Base-by-base conservation (phyloP, 2,888 invertebrate species). In the Campopleginae sp. region DNA sequence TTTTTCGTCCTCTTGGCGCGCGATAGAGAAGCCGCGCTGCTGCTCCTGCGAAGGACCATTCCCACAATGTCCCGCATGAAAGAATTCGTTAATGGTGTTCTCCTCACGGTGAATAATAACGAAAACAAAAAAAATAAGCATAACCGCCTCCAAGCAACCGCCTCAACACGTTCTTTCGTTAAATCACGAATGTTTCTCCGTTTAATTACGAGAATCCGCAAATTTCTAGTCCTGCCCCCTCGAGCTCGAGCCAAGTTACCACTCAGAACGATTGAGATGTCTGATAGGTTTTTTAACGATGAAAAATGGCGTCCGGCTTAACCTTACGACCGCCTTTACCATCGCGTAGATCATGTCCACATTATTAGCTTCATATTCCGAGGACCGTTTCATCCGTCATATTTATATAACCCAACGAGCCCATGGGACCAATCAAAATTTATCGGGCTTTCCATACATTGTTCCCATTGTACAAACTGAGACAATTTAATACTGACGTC, bases 211-310 rank as follows among this genome's bases (percentile, higher is more conserved):
- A 31, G 61, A 80, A 75, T 63, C 54, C 58, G 54, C 58, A 42
- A 63, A 78, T 74, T 74, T 46, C 44, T 17, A 65, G 61, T 33
- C 31, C 42, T 46, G 31, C 27, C 44, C 44, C n/a, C 48, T 66
- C 66, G 65, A 33, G 31, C 31, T 54, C 23, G 2, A 42, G 19
- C 14, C 63, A 14, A 12, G 27, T 33, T 42, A 3, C 33, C 4
- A n/a, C 54, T 33, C n/a, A 27, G 31, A 27, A 23, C 51, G 72
- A 86, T 86, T 83, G 61, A 86, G 86, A 86, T 63, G 68, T 86
- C 77, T 27, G 80, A 74, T 80, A 63, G 58, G 46, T 48, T 68
- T 83, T 74, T 83, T 77, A 66, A 85, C 70, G 77, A 66, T 31
- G 12, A 51, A 85, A 80, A 85, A 85, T 82, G 82, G 82, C 85